Evolutionary conservation across 2,888 invertebrate genomes (phyloP), one percentile per base, ranked within the genome.

Genomic region (Apamea sordens): DNA sequence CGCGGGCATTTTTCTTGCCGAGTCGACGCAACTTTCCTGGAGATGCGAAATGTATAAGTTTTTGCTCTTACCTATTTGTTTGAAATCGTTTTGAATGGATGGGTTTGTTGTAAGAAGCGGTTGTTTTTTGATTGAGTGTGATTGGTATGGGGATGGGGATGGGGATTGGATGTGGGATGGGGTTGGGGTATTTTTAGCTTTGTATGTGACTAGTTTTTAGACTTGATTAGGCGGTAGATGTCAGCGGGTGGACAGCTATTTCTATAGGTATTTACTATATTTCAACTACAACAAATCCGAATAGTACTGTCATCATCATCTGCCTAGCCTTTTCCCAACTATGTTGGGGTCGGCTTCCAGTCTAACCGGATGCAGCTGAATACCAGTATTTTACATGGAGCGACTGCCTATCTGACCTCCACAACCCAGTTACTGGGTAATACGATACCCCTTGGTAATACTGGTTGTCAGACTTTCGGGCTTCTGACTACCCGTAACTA

Each of bases 1-100:
- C 82, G 81, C 44, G n/a, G 67, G 73, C 80, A 89, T 89, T 89
- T 88, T 89, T 88, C 89, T 89, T 84, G 47, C 36, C n/a, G 68
- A 82, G 79, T 81, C 85, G 83, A 80, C 86, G 80, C 81, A 88
- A 86, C 56, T 89, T 89, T 76, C 32, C 59, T n/a, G n/a, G 79
- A 71, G 77, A 84, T 63, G 79, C 36, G 79, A 69, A 64, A 80
- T 78, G 77, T 83, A 75, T 85, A 80, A 87, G 87, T 85, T 87
- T 87, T 82, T 84, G 61, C 71, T 36, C 18, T 7, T 41, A 36
- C 21, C 36, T 77, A 68, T 77, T 68, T 50, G 68, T 83, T 83
- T 73, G 75, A 71, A 78, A 81, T 71, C 79, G 77, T 77, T 85
- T 75, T 74, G 76, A 77, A 71, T 84, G 65, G 53, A 77, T 81